Evolutionary conservation across 2,888 invertebrate genomes (phyloP), one percentile per base, ranked within the genome.

Genomic region (Drosophila helvetica): DNA sequence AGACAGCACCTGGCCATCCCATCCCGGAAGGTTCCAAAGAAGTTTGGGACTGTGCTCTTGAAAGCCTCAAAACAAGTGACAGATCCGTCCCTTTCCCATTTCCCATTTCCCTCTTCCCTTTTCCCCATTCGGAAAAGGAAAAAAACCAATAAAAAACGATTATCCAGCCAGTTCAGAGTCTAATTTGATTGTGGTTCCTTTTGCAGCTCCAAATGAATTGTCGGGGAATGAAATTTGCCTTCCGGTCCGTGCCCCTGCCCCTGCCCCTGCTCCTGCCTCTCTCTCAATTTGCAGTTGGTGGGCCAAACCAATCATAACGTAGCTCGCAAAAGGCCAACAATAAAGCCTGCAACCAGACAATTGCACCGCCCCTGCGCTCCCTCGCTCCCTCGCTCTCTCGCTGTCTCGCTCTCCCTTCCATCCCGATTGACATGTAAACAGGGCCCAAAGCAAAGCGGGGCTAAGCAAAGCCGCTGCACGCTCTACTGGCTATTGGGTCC

Each of bases 291-390:
- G 18, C 7, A 12, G 58, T 42, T 22, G 15, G 54, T 9, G 18
- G 53, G 1, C 3, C 45, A 58, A 62, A 47, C 60, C 71, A 85
- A 80, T 79, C 86, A 85, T 77, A 71, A 65, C 71, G 59, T 47
- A 71, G 60, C 80, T 79, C 66, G 82, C 83, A 68, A 79, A 51
- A 38, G 68, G 53, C 25, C 27, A 42, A 43, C 33, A 12, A 33
- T 4, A 12, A 15, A 12, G 33, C 33, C 33, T 5, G 33, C 33
- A 33, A 10, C 54, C n/a, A 55, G 47, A 65, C 66, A 71, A 45
- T 62, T 25, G 46, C n/a, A n/a, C n/a, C n/a, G n/a, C n/a, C n/a
- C n/a, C n/a, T n/a, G n/a, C n/a, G n/a, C n/a, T n/a, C n/a, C n/a
- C 8, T 17, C 62, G n/a, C 50, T 33, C 57, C 10, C 12, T 33